A percentile compares a stretch with the other conserved stretches of the same genome.
phyloP scores from a whole-genome alignment of 2,797 vertebrate species.

The Coracias cyanogaster region DNA sequence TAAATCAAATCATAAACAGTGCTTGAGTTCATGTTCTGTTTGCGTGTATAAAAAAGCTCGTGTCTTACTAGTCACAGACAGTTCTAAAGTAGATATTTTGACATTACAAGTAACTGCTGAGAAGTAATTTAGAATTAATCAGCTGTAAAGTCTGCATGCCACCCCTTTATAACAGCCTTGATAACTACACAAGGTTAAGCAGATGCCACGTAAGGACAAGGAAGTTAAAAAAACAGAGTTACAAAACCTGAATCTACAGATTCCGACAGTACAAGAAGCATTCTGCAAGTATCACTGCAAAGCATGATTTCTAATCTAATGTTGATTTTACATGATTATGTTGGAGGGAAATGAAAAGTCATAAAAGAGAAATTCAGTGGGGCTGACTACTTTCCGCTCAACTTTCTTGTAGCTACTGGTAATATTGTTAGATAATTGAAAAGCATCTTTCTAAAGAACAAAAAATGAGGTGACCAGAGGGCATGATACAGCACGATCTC shows the following conservation, averaged over 20 bases:
- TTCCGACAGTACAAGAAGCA: background rate
- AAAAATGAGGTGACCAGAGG: background rate
- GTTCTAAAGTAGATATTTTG: background rate
- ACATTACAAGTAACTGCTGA: background rate
- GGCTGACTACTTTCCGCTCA: background rate
- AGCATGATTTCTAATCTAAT: background rate
- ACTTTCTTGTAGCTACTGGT: background rate
- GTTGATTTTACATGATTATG: background rate
- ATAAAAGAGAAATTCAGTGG: background rate
- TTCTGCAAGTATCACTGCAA: background rate
- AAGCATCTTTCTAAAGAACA: background rate
- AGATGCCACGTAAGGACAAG: background rate
- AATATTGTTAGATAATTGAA: background rate
- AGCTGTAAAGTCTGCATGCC: background rate
- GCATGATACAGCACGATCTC: background rate
- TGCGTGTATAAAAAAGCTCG: background rate
- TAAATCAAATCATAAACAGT: background rate
- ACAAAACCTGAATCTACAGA: background rate
- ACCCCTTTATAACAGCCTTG: background rate
- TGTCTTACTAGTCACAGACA: background rate
- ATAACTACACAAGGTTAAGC: background rate
- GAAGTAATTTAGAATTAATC: background rate
- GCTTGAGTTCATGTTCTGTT: background rate
- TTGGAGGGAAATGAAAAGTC: background rate
- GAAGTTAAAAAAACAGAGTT: background rate